Conservation (phyloP, 2,888 invertebrate species). For the Athrips mouffetella region DNA sequence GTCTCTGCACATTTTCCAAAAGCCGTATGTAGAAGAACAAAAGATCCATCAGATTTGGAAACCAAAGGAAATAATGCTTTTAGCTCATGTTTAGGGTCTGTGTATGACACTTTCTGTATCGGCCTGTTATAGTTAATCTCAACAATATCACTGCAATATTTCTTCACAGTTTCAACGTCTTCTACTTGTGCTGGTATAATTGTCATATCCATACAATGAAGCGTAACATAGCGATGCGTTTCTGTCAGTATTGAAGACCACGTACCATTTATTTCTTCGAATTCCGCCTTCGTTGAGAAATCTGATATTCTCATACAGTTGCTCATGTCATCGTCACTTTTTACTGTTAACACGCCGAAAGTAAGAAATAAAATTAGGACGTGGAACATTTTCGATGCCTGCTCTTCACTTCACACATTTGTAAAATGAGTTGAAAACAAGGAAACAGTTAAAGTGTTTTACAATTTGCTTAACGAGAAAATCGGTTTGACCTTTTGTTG, state of each 20-base stretch:
- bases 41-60: not conserved
- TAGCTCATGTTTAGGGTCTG: not conserved
- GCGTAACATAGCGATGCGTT: not conserved
- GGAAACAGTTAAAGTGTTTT: slow-evolving; percentile 1
- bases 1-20: not conserved
- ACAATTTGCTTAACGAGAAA: slow-evolving; percentile 2
- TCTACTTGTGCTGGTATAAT: not conserved
- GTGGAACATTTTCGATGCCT: not conserved
- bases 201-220: not conserved
- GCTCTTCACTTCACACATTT: not conserved
- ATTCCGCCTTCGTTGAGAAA: not conserved
- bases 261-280: not conserved
- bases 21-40: not conserved
- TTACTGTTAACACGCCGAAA: not conserved
- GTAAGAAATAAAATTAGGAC: not conserved
- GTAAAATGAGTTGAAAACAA: slow-evolving; percentile 3
- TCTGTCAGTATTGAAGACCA: not conserved
- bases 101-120: not conserved
- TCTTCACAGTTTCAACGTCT: not conserved
- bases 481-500: not conserved
- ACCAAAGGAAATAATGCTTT: not conserved
- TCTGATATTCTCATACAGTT: not conserved
- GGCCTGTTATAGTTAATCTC: not conserved
- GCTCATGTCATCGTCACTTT: not conserved
- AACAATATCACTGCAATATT: not conserved